Evolutionary conservation across 2,888 invertebrate genomes (phyloP).

Genomic region (Eulithis prunata): DNA sequence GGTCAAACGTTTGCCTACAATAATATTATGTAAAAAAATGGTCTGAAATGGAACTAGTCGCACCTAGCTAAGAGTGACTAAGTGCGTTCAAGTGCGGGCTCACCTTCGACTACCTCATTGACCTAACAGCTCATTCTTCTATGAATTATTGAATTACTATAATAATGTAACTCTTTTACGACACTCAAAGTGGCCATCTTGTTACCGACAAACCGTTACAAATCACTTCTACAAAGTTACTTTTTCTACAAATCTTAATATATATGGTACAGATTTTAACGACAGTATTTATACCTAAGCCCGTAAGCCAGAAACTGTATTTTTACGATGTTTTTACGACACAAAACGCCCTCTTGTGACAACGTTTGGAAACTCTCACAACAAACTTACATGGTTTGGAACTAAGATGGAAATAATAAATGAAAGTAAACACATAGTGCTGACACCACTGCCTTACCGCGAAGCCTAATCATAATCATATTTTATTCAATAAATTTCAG

Average conservation of each 20-base stretch:
- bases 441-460: no score
- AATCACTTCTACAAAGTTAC: slow-evolving; percentile 34
- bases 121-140: slow-evolving; percentile 10
- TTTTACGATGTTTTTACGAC: slow-evolving; percentile 52
- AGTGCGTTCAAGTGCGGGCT: no score
- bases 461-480: no score
- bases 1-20: no score
- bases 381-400: not conserved
- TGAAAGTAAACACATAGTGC: not conserved
- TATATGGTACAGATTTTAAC: slow-evolving; percentile 38
- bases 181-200: slow-evolving; percentile 16
- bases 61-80: no score
- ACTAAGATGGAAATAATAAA: not conserved
- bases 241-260: slow-evolving; percentile 34
- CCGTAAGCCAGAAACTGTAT: slow-evolving; percentile 44
- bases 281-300: slow-evolving; percentile 56
- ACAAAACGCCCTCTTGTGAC: slow-evolving; percentile 37
- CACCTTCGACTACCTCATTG: no score
- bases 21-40: no score
- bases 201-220: slow-evolving; percentile 1
- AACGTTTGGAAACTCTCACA: slow-evolving; percentile 34
- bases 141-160: slow-evolving; percentile 17
- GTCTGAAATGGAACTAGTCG: no score
- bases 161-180: slow-evolving; percentile 25
- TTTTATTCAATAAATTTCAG: no score